These are phyloP conservation scores for Pteropus rufus DNA, from an alignment of 2,797 vertebrate species.

Conservation along the genomic window DNA sequence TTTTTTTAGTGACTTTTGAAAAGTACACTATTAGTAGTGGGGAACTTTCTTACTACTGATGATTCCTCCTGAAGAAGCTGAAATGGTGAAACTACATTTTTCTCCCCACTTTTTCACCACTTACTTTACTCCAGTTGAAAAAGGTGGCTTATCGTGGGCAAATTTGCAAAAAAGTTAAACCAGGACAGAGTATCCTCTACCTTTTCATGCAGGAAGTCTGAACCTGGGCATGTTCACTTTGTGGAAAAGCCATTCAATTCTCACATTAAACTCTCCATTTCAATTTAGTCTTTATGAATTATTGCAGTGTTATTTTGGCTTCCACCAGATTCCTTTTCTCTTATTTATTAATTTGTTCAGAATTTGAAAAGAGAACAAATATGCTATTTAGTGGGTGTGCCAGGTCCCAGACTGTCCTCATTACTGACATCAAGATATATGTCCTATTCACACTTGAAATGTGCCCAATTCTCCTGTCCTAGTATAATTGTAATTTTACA, in stretches of 20 bases:
- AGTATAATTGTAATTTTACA: not conserved
- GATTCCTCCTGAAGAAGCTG: not conserved
- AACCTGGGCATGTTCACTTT: not conserved
- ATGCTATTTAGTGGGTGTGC: not conserved
- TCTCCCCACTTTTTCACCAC: not conserved
- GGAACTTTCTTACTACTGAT: not conserved
- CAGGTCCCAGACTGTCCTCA: not conserved
- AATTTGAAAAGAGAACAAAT: not conserved
- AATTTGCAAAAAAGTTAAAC: not conserved
- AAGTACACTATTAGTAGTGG: not conserved
- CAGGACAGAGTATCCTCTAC: not conserved
- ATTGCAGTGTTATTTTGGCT: not conserved
- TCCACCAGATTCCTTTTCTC: not conserved
- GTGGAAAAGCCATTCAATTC: not conserved
- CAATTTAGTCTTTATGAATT: not conserved
- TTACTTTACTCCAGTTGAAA: not conserved
- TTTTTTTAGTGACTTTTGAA: not conserved
- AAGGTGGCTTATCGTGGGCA: not conserved
- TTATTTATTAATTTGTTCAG: not conserved
- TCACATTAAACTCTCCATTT: not conserved
- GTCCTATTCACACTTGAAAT: not conserved
- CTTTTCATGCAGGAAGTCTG: not conserved
- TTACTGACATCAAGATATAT: not conserved
- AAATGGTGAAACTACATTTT: not conserved
- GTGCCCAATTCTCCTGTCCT: not conserved